These are phyloP conservation scores for Sturnus vulgaris DNA, from an alignment of 2,113 vertebrate genomes.

Conservation along the genomic window DNA sequence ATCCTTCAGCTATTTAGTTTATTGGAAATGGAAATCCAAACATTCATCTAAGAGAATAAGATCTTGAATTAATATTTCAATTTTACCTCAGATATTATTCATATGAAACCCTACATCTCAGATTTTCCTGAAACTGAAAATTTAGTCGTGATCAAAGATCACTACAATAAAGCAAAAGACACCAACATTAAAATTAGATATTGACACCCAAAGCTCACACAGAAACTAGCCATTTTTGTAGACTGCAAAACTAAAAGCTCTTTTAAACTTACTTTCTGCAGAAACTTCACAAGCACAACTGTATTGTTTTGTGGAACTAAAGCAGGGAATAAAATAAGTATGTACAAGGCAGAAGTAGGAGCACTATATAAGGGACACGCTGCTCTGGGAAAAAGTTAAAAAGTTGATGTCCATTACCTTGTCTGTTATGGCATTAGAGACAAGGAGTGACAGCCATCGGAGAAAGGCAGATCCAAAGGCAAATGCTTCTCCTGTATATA, in stretches of 20 bases:
- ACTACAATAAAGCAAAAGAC: not conserved
- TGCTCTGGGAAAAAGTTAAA: not conserved
- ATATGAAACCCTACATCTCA: not conserved
- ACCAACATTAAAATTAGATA: not conserved
- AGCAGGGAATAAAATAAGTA: not conserved
- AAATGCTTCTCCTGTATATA: not conserved
- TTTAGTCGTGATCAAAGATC: not conserved
- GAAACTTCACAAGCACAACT: not conserved
- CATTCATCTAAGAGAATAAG: not conserved
- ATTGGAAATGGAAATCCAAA: not conserved
- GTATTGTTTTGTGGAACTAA: not conserved
- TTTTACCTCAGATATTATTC: not conserved
- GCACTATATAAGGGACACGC: accelerated
- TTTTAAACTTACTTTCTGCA: not conserved
- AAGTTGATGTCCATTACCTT: not conserved
- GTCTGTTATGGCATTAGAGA: not conserved
- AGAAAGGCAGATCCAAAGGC: not conserved
- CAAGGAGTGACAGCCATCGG: not conserved
- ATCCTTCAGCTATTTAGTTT: not conserved
- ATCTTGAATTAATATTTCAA: not conserved
- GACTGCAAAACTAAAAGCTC: not conserved
- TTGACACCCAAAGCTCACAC: not conserved
- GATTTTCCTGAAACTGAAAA: not conserved
- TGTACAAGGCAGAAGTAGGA: not conserved
- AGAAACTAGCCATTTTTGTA: not conserved